A percentile compares a stretch with the other conserved stretches of the same genome.
These are phyloP conservation scores for Ephialtes manifestator DNA, from an alignment of 2,888 invertebrate species.

Conservation along the genomic window DNA sequence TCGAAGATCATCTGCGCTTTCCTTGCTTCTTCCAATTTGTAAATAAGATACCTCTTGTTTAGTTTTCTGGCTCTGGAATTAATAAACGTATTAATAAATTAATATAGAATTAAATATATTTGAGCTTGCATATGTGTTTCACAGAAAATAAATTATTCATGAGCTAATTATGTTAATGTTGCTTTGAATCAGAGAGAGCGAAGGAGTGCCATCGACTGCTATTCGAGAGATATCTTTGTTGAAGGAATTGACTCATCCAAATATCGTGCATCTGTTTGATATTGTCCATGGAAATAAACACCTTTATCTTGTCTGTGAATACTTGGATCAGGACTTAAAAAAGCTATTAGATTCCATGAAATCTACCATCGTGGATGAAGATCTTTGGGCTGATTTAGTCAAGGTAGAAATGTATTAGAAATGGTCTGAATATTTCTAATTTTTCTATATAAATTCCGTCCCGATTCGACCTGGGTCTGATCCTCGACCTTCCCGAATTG, in stretches of 20 bases:
- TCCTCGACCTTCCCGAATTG: no score
- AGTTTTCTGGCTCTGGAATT: no score
- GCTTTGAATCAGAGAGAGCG: slow-evolving; percentile 91
- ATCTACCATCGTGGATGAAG: slow-evolving; percentile 88
- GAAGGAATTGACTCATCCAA: slow-evolving; percentile 95
- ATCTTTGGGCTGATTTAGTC: slow-evolving; percentile 82
- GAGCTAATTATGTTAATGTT: slow-evolving; percentile 34
- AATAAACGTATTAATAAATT: no score
- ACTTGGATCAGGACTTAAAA: slow-evolving; percentile 96
- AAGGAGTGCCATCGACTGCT: slow-evolving; percentile 99
- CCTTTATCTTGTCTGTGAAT: slow-evolving; percentile 97
- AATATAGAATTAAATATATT: no score
- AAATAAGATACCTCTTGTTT: no score
- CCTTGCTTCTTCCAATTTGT: no score
- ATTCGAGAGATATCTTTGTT: slow-evolving; percentile 98
- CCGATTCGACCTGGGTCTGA: no score
- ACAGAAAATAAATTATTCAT: no score
- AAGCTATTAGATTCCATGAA: slow-evolving; percentile 93
- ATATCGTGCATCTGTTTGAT: slow-evolving; percentile 96
- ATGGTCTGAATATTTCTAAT: background rate
- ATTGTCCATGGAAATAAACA: slow-evolving; percentile 95
- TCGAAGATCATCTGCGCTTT: no score
- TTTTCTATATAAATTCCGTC: no score
- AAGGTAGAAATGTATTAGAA: slow-evolving; percentile 87
- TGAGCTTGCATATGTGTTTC: no score